phyloP scores from a whole-genome alignment of 2,113 vertebrate genomes.

The Australoheros scitulus region DNA sequence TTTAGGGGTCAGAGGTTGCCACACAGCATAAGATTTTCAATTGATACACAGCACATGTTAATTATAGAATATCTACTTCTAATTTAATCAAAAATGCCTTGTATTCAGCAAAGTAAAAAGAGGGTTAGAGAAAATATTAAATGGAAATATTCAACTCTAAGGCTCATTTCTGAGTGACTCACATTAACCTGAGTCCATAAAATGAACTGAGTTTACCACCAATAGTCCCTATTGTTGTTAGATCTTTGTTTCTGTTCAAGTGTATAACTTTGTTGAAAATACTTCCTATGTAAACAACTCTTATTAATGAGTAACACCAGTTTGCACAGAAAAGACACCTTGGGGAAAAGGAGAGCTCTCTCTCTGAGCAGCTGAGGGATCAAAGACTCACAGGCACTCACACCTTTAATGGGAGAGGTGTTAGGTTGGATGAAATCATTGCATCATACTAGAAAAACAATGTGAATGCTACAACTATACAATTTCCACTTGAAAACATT shows the following conservation, averaged over 20 bases:
- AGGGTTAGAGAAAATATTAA: too few relatives aligned
- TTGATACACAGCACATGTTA: too few relatives aligned
- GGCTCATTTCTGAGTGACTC: too few relatives aligned
- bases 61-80: too few relatives aligned
- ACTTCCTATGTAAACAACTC: background rate
- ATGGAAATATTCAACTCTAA: too few relatives aligned
- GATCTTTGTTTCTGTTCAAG: background rate
- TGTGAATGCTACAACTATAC: background rate
- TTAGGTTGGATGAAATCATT: conserved; percentile 1
- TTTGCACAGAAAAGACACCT: background rate
- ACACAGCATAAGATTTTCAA: too few relatives aligned
- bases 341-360: background rate
- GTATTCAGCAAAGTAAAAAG: too few relatives aligned
- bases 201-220: too few relatives aligned
- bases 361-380: conserved; percentile 18
- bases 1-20: too few relatives aligned
- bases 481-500: background rate
- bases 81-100: too few relatives aligned
- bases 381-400: background rate
- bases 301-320: background rate
- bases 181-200: too few relatives aligned
- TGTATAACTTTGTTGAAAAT: background rate
- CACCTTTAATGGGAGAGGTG: conserved; percentile 25
- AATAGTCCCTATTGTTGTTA: background rate
- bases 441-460: conserved; percentile 11